phyloP scores from a whole-genome alignment of 2,797 vertebrate genomes.

The Jordanella pulchra region DNA sequence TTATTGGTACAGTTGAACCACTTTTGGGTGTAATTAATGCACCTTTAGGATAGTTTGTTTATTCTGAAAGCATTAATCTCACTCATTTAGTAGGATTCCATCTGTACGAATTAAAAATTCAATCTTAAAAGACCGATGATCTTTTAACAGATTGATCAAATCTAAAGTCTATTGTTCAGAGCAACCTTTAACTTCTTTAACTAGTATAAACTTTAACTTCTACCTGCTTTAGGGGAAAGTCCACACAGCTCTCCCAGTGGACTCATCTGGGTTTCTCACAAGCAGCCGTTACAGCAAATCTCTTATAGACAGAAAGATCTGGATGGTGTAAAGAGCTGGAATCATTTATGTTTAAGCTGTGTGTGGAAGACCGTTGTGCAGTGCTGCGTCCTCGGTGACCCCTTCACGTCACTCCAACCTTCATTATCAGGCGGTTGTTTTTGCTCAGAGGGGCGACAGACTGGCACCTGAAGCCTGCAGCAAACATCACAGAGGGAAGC shows the following conservation, averaged over 20 bases:
- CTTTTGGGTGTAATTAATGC: no score
- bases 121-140: neutral
- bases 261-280: neutral
- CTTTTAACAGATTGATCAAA: neutral
- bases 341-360: constrained; percentile 46
- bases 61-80: no score
- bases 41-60: no score
- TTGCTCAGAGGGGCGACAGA: constrained; percentile 19
- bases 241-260: neutral
- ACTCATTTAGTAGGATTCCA: neutral
- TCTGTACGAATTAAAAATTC: neutral
- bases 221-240: neutral
- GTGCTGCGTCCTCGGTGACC: constrained; percentile 27
- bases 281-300: neutral
- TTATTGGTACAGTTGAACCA: no score
- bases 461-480: constrained; percentile 9
- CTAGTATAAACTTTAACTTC: no score
- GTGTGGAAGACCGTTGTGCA: constrained; percentile 43
- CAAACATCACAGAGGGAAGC: constrained; percentile 26
- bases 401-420: constrained; percentile 6
- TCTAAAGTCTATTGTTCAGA: neutral
- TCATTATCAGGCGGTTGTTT: constrained; percentile 21
- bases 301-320: neutral
- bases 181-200: neutral
- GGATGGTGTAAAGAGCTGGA: constrained; percentile 20